These are phyloP conservation scores for Masticophis lateralis DNA, from an alignment of 2,797 vertebrate genomes.

Conservation along the genomic window DNA sequence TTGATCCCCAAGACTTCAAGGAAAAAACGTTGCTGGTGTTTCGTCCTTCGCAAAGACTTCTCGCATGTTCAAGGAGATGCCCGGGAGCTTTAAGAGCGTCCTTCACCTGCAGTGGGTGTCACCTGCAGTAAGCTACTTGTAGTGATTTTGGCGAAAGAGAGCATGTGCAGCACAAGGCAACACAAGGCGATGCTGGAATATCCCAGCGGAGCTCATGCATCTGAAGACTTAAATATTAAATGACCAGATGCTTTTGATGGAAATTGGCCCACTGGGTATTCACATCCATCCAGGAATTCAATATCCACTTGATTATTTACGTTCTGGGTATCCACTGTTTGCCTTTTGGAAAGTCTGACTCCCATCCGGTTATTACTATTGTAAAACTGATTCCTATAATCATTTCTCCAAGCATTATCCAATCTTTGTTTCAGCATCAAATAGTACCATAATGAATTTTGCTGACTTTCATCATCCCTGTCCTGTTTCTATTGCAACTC, in stretches of 20 bases:
- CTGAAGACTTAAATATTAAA: conserved; percentile 31
- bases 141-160: neutral
- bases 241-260: conserved; percentile 3
- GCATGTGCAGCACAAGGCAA: neutral
- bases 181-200: neutral
- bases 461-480: neutral
- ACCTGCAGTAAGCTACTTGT: neutral
- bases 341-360: neutral
- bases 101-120: neutral
- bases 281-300: neutral
- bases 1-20: conserved; percentile 38
- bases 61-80: conserved; percentile 38
- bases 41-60: conserved; percentile 46
- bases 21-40: conserved; percentile 48
- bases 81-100: conserved; percentile 40
- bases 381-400: neutral
- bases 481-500: neutral
- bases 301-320: neutral
- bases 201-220: neutral
- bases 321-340: neutral
- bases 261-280: neutral
- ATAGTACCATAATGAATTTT: neutral
- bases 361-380: neutral
- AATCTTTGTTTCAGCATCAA: neutral
- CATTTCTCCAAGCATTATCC: neutral